A percentile compares a stretch with the other conserved stretches of the same genome.
Evolutionary conservation across 2,797 vertebrate genomes (phyloP).

Genomic region (Onychomys leucogaster): DNA sequence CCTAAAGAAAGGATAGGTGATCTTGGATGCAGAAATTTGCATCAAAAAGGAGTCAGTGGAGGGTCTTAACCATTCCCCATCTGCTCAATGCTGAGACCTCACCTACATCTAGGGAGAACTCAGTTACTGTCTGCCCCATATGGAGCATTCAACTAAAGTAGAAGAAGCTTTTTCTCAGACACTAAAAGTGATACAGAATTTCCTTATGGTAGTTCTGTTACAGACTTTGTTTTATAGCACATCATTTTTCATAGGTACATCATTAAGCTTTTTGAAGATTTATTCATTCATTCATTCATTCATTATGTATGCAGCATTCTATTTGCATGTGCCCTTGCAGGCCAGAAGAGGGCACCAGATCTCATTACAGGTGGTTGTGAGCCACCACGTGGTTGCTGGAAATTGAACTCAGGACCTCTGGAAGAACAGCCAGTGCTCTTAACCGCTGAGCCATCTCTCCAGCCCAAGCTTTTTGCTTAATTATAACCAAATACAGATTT

Average conservation of each 20-base stretch:
- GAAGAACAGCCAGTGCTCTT: too few relatives aligned
- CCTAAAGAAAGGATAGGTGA: constrained; percentile 11
- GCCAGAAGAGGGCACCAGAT: too few relatives aligned
- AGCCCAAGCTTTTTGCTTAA: constrained; percentile 61
- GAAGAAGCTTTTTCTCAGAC: constrained; percentile 19
- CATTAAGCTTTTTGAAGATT: too few relatives aligned
- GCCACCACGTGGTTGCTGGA: too few relatives aligned
- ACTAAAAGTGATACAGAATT: constrained; percentile 39
- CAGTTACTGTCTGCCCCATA: not conserved
- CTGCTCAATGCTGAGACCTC: not conserved
- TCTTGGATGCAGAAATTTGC: not conserved
- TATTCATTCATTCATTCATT: too few relatives aligned
- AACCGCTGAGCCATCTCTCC: too few relatives aligned
- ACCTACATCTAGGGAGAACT: not conserved
- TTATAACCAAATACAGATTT: not conserved
- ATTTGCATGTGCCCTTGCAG: too few relatives aligned
- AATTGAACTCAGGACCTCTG: too few relatives aligned
- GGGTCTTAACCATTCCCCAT: not conserved
- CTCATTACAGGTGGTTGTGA: too few relatives aligned
- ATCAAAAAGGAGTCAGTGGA: not conserved
- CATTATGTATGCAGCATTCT: too few relatives aligned
- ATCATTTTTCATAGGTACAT: not conserved
- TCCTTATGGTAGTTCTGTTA: constrained; percentile 2
- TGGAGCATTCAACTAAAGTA: not conserved
- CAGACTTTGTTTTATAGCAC: not conserved